Conservation (phyloP, 2,888 invertebrate genomes). For the Prosapia bicincta region DNA sequence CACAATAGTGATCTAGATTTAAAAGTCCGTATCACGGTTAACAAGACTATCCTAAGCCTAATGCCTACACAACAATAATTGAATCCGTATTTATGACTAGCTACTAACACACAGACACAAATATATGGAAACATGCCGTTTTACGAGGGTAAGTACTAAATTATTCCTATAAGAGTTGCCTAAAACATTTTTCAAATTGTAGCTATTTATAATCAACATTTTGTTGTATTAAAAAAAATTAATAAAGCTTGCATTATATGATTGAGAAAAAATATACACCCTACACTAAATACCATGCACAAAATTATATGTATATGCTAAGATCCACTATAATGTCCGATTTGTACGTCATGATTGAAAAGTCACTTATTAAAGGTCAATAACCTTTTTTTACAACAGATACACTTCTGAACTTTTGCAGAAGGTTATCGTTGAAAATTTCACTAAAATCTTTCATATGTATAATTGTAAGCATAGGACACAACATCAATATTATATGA, state of each 20-base stretch:
- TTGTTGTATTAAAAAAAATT: not conserved
- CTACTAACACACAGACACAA: constrained; percentile 24
- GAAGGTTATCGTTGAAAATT: constrained; percentile 24
- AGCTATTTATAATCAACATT: not conserved
- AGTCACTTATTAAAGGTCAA: constrained; percentile 11
- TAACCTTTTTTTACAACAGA: not conserved
- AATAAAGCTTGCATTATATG: not conserved
- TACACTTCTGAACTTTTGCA: constrained; percentile 10
- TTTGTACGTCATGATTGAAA: constrained; percentile 18
- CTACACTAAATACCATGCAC: not conserved
- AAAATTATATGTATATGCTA: not conserved
- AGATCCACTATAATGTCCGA: constrained; percentile 7
- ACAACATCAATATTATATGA: constrained; percentile 21
- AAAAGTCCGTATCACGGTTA: constrained; percentile 17
- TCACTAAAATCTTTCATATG: constrained; percentile 24
- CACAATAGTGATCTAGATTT: constrained; percentile 13
- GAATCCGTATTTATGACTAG: constrained; percentile 24
- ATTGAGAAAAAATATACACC: not conserved
- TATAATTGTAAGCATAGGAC: constrained; percentile 14
- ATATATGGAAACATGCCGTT: constrained; percentile 13
- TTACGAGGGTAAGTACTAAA: not conserved
- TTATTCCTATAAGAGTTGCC: not conserved
- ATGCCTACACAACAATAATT: constrained; percentile 21
- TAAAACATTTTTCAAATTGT: not conserved
- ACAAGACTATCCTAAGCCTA: constrained; percentile 24